Evolutionary conservation across 2,888 invertebrate genomes (phyloP).

Genomic region (Ischnura elegans): DNA sequence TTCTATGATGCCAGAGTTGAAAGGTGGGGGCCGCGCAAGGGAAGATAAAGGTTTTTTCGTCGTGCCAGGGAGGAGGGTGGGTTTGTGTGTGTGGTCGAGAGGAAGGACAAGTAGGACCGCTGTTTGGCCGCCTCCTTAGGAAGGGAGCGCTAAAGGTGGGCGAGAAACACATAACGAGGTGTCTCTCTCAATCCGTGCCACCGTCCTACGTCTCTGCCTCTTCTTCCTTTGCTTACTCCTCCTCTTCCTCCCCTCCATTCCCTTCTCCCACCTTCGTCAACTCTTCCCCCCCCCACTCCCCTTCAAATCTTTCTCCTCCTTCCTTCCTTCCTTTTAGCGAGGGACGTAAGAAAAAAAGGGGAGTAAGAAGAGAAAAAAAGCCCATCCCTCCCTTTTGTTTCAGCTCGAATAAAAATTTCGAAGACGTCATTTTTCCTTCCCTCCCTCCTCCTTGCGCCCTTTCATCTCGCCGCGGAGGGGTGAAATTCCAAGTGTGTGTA

Average conservation of each 20-base stretch:
- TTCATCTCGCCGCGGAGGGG: not conserved
- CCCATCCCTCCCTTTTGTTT: conserved; percentile 16
- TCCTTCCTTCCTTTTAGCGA: not conserved
- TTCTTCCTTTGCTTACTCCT: not conserved
- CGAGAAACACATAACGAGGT: conserved; percentile 66
- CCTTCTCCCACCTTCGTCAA: not conserved
- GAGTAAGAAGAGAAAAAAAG: not conserved
- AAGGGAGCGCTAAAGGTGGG: conserved; percentile 31
- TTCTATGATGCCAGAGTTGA: not conserved
- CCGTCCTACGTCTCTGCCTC: not conserved
- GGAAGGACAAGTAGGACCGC: conserved; percentile 47
- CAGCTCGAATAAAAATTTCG: conserved; percentile 15
- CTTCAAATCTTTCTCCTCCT: not conserved
- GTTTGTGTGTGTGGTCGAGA: not conserved
- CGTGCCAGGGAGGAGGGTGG: not conserved
- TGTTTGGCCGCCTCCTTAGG: conserved; percentile 51
- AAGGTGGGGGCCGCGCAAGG: not conserved
- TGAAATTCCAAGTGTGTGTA: not conserved
- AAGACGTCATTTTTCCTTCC: not conserved
- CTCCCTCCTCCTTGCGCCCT: not conserved
- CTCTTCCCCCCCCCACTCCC: not conserved
- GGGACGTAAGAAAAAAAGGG: not conserved
- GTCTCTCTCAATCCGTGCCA: conserved; percentile 47
- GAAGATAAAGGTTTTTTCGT: not conserved
- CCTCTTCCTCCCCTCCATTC: not conserved